These are phyloP conservation scores for Sepiola atlantica DNA, from an alignment of 2,888 invertebrate species.

Conservation along the genomic window DNA sequence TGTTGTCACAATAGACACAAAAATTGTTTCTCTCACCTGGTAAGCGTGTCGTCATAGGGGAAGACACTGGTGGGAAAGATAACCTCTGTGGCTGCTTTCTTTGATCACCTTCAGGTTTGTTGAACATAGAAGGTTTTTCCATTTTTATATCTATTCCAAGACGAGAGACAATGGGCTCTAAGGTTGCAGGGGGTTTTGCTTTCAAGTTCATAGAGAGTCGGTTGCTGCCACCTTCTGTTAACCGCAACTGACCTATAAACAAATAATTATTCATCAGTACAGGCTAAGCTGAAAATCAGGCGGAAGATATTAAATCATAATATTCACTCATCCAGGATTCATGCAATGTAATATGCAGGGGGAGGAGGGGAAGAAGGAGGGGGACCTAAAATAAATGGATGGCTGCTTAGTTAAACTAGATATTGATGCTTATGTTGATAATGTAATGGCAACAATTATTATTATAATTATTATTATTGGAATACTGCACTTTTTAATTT, in stretches of 20 bases:
- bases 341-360: constrained; percentile 41
- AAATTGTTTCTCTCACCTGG: constrained; percentile 46
- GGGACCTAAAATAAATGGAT: neutral
- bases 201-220: constrained; percentile 56
- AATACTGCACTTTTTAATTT: too few relatives aligned
- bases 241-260: constrained; percentile 64
- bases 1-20: constrained; percentile 45
- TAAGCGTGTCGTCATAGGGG: constrained; percentile 49
- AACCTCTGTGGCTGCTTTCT: constrained; percentile 59
- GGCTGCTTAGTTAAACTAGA: neutral
- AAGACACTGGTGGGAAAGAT: constrained; percentile 59
- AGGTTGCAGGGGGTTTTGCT: constrained; percentile 54
- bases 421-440: neutral
- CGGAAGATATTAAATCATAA: constrained; percentile 44
- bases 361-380: neutral
- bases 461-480: neutral
- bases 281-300: constrained; percentile 45
- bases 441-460: neutral
- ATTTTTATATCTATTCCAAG: constrained; percentile 70
- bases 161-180: constrained; percentile 66
- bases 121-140: constrained; percentile 68
- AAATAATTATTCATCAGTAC: constrained; percentile 46
- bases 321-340: constrained; percentile 44
- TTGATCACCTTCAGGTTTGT: constrained; percentile 58
- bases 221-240: constrained; percentile 61